phyloP scores from a whole-genome alignment of 2,888 invertebrate genomes.

The Ypsolopha scabrella region DNA sequence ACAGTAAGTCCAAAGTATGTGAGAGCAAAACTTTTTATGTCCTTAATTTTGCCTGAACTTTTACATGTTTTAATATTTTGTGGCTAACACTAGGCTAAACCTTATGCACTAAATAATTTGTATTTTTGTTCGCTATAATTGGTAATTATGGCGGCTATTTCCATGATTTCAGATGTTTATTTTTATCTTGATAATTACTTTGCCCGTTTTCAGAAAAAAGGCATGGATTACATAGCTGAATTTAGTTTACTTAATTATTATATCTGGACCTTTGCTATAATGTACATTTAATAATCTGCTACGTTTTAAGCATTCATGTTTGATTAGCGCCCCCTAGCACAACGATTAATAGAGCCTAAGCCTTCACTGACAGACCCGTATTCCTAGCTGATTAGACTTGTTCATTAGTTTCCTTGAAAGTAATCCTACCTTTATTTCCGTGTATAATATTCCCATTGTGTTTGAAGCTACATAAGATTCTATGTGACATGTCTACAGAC shows the following conservation, averaged over 20 bases:
- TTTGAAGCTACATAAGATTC: constrained; percentile 1
- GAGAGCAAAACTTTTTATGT: constrained; percentile 34
- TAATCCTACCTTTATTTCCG: background rate
- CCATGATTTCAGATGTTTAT: constrained; percentile 9
- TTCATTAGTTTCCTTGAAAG: background rate
- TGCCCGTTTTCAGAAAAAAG: constrained; percentile 18
- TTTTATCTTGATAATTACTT: constrained; percentile 22
- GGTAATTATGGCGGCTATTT: constrained; percentile 19
- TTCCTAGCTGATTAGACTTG: background rate
- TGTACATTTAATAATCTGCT: background rate
- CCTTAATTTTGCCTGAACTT: constrained; percentile 45
- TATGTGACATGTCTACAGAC: constrained; percentile 70
- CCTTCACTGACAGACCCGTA: constrained; percentile 1
- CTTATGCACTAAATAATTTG: constrained; percentile 39
- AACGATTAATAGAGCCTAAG: background rate
- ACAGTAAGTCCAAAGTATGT: constrained; percentile 78
- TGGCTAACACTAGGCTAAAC: constrained; percentile 52
- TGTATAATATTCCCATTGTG: background rate
- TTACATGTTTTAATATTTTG: constrained; percentile 51
- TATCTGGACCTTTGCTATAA: too few relatives aligned
- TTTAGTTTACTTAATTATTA: background rate
- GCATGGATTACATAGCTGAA: constrained; percentile 19
- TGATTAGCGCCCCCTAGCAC: background rate
- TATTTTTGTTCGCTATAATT: constrained; percentile 29
- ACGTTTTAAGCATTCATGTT: background rate